A percentile compares a stretch with the other conserved stretches of the same genome.
Conservation (phyloP, 2,888 invertebrate species). For the Troglohyphantes excavatus region DNA sequence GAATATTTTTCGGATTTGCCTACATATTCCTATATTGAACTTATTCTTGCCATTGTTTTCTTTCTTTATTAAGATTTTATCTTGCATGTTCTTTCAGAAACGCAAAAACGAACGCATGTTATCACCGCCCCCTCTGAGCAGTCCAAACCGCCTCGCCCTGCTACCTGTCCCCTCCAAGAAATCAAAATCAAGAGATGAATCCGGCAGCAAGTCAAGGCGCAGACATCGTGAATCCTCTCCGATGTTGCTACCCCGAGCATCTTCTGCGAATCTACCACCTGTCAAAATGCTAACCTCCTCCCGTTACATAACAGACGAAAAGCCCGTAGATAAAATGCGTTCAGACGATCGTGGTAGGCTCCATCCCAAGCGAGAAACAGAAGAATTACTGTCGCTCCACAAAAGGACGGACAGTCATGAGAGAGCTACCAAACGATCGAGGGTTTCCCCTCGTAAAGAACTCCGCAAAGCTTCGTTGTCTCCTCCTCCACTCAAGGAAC, state of each 20-base stretch:
- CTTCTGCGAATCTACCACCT: background rate
- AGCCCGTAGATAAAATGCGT: slow-evolving; percentile 26
- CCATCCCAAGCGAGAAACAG: slow-evolving; percentile 34
- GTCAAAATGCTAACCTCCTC: slow-evolving; percentile 31
- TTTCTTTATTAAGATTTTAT: no score
- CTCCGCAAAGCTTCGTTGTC: slow-evolving; percentile 55
- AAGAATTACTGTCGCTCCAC: slow-evolving; percentile 32
- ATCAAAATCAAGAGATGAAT: slow-evolving; percentile 55
- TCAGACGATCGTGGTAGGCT: slow-evolving; percentile 37
- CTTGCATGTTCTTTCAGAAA: slow-evolving; percentile 40
- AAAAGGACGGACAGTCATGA: slow-evolving; percentile 65
- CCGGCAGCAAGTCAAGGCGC: slow-evolving; percentile 35
- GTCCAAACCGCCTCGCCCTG: slow-evolving; percentile 68
- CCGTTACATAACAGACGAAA: slow-evolving; percentile 44
- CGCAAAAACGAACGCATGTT: slow-evolving; percentile 35
- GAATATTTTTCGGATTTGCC: no score
- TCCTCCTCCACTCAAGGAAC: slow-evolving; percentile 58
- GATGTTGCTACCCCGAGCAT: slow-evolving; percentile 12
- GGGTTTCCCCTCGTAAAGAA: slow-evolving; percentile 60
- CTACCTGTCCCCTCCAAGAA: slow-evolving; percentile 53
- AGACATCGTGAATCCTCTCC: slow-evolving; percentile 58
- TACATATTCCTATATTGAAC: no score
- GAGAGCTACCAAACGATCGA: slow-evolving; percentile 33
- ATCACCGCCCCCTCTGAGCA: slow-evolving; percentile 67
- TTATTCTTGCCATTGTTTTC: no score